Percentiles rank a stretch among this genome's conserved stretches.
phyloP scores from a whole-genome alignment of 2,113 vertebrate species.

The Tupaia chinensis region DNA sequence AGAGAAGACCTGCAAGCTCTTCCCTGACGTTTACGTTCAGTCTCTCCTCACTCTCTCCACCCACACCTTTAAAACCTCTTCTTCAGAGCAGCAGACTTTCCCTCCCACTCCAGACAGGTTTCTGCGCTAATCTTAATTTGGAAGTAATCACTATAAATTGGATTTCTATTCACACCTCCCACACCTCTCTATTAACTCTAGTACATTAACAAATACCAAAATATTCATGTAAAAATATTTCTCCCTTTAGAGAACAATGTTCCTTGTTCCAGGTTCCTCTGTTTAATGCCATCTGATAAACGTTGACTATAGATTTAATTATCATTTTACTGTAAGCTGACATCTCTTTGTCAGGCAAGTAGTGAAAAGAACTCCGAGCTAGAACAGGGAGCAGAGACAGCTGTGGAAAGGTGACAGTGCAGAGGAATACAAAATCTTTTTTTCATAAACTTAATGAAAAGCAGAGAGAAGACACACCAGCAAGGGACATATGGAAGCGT shows the following conservation, averaged over 20 bases:
- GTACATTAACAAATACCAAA: conserved; percentile 39
- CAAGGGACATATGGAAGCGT: not conserved
- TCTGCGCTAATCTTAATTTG: conserved; percentile 64
- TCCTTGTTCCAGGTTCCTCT: not conserved
- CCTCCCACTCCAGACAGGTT: conserved; percentile 56
- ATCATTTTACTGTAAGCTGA: conserved; percentile 14
- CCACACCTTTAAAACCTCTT: not conserved
- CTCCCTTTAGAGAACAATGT: conserved; percentile 3
- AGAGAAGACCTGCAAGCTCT: not conserved
- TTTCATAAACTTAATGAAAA: no score
- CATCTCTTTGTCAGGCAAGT: not conserved
- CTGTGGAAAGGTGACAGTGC: accelerated
- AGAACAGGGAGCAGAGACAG: not conserved
- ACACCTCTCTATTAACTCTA: conserved; percentile 54
- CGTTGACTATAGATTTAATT: conserved; percentile 1
- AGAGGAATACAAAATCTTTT: accelerated
- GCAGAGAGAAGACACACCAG: not conserved
- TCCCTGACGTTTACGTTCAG: not conserved
- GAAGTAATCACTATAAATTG: conserved; percentile 68
- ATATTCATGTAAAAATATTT: conserved; percentile 66
- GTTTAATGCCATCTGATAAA: not conserved
- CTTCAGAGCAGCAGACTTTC: not conserved
- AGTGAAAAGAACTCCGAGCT: not conserved
- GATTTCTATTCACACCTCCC: conserved; percentile 69
- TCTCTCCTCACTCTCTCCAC: not conserved